A percentile compares a stretch with the other conserved stretches of the same genome.
Evolutionary conservation across 1,140 invertebrate species (phyloP).

Genomic region (Aphaenogaster rudis): DNA sequence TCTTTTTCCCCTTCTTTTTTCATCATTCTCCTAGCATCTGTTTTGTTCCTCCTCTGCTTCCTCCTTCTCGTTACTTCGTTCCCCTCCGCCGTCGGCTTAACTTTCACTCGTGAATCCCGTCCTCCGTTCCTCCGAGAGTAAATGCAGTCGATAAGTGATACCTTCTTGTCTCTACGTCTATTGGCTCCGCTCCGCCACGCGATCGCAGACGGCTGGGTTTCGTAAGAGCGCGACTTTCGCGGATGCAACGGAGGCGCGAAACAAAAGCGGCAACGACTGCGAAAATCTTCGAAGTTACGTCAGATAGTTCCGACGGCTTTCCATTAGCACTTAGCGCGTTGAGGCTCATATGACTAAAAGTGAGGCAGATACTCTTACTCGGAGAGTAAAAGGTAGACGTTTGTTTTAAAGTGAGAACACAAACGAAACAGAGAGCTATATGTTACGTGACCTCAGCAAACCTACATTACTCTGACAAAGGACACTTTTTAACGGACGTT

Average conservation of each 20-base stretch:
- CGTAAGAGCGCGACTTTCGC: conserved; percentile 51
- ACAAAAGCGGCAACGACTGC: conserved; percentile 39
- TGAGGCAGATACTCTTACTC: neutral
- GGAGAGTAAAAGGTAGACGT: neutral
- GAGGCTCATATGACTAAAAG: conserved; percentile 8
- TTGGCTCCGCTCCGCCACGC: conserved; percentile 12
- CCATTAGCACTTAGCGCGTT: neutral
- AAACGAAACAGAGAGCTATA: neutral
- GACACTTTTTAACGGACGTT: neutral
- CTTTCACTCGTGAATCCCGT: conserved; percentile 59
- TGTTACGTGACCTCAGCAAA: neutral
- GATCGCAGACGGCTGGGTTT: conserved; percentile 31
- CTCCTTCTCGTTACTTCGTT: neutral
- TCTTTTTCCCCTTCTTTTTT: neutral
- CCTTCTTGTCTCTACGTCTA: conserved; percentile 34
- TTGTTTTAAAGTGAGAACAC: neutral
- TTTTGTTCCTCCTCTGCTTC: conserved; percentile 37
- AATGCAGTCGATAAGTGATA: conserved; percentile 38
- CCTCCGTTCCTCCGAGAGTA: conserved; percentile 24
- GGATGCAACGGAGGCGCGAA: conserved; percentile 24
- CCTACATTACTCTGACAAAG: neutral
- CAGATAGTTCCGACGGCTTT: neutral
- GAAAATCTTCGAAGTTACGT: conserved; percentile 20
- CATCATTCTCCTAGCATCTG: neutral
- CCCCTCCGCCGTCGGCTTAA: conserved; percentile 11